Evolutionary conservation across 2,797 vertebrate species (phyloP).

Genomic region (Anniella stebbinsi): DNA sequence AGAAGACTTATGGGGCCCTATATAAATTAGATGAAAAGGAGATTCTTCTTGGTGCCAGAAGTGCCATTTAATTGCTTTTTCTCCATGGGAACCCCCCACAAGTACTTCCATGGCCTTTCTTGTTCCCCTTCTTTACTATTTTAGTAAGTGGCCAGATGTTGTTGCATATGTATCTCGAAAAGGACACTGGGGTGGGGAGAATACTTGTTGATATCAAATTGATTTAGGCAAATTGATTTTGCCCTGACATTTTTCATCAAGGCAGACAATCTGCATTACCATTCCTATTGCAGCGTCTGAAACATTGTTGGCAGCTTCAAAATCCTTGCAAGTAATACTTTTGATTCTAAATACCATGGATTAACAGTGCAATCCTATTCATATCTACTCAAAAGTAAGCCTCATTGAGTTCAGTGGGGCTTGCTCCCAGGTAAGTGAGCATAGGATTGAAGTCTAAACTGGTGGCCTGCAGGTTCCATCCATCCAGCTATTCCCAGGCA

Average conservation of each 20-base stretch:
- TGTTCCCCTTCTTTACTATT: neutral
- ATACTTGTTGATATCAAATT: neutral
- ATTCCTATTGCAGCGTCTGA: neutral
- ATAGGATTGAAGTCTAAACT: neutral
- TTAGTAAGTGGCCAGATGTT: conserved; percentile 24
- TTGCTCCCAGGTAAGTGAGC: no score
- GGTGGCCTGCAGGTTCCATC: neutral
- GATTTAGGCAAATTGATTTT: neutral
- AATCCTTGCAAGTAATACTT: neutral
- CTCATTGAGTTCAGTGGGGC: no score
- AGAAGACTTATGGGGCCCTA: conserved; percentile 51
- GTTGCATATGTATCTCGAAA: neutral
- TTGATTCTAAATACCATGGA: neutral
- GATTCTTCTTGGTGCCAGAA: conserved; percentile 49
- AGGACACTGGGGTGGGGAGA: neutral
- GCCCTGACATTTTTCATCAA: neutral
- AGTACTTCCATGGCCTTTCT: conserved; percentile 1
- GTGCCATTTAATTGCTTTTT: conserved; percentile 48
- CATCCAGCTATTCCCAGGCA: neutral
- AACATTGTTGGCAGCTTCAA: neutral
- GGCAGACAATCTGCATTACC: neutral
- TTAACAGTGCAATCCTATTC: neutral
- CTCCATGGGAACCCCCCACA: neutral
- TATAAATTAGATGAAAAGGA: conserved; percentile 64
- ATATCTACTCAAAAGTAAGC: no score